Conservation (phyloP, 2,113 vertebrate genomes). For the Ceratotherium simum region DNA sequence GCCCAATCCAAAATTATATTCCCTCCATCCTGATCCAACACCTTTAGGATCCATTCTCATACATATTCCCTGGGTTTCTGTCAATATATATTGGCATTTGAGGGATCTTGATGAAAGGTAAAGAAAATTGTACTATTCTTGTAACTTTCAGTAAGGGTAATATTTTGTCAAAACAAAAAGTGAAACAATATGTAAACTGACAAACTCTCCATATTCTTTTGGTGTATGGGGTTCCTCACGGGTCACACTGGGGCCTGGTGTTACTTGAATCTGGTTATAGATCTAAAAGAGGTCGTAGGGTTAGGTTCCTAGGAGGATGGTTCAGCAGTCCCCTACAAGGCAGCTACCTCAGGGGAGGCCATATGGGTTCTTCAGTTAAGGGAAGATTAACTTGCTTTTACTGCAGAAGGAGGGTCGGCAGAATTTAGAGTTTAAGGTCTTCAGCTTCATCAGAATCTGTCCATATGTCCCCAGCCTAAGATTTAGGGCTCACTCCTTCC, state of each 20-base stretch:
- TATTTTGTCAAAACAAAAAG: slow-evolving; percentile 12
- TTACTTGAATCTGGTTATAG: not conserved
- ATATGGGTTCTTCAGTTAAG: not conserved
- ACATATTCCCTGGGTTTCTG: not conserved
- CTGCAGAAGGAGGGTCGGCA: not conserved
- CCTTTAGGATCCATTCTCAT: not conserved
- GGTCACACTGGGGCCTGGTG: not conserved
- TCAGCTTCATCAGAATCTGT: not conserved
- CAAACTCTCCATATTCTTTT: slow-evolving; percentile 10
- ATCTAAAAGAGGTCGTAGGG: not conserved
- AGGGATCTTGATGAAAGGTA: not conserved
- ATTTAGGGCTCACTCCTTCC: not conserved
- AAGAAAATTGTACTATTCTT: not conserved
- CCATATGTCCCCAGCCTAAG: not conserved
- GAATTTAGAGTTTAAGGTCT: not conserved
- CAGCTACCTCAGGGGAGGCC: not conserved
- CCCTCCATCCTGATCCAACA: not conserved
- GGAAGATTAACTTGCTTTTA: not conserved
- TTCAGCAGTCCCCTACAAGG: not conserved
- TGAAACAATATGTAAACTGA: not conserved
- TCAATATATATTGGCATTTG: not conserved
- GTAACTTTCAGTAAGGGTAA: not conserved
- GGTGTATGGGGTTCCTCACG: not conserved
- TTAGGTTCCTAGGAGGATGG: not conserved
- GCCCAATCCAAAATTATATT: not conserved